A percentile compares a stretch with the other conserved stretches of the same genome.
These are phyloP conservation scores for Spea hammondii DNA, from an alignment of 2,797 vertebrate species.

Conservation along the genomic window DNA sequence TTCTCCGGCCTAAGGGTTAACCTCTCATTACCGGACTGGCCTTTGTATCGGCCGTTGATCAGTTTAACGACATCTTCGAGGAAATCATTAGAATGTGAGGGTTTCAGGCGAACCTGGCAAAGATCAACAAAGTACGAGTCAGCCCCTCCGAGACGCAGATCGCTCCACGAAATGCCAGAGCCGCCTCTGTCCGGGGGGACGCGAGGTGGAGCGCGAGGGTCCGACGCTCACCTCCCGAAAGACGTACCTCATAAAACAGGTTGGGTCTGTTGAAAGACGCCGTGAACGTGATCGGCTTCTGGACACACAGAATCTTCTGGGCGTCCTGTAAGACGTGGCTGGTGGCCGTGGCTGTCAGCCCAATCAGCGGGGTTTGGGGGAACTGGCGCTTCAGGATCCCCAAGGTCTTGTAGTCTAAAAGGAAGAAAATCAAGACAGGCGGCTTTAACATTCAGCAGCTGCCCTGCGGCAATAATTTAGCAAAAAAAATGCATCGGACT, in stretches of 20 bases:
- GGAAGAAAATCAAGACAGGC: not conserved
- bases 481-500: too few species aligned
- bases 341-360: slow-evolving; percentile 94
- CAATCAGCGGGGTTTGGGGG: slow-evolving; percentile 80
- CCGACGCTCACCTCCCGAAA: too few species aligned
- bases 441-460: not conserved
- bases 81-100: slow-evolving; percentile 70
- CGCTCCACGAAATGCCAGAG: too few species aligned
- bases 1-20: not conserved
- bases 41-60: slow-evolving; percentile 84
- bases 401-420: slow-evolving; percentile 90
- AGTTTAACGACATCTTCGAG: slow-evolving; percentile 79
- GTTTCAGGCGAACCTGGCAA: slow-evolving; percentile 83
- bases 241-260: slow-evolving; percentile 88
- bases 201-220: too few species aligned
- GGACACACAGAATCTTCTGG: slow-evolving; percentile 85
- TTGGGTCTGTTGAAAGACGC: slow-evolving; percentile 92
- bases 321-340: slow-evolving; percentile 86
- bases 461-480: not conserved
- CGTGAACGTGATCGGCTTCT: slow-evolving; percentile 80
- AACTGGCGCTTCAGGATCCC: slow-evolving; percentile 97
- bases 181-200: too few species aligned
- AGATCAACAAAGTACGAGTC: not conserved
- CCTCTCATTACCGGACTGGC: slow-evolving; percentile 80
- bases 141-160: too few species aligned